These are phyloP conservation scores for Drosophila bocqueti DNA, from an alignment of 1,140 invertebrate genomes.

Conservation along the genomic window DNA sequence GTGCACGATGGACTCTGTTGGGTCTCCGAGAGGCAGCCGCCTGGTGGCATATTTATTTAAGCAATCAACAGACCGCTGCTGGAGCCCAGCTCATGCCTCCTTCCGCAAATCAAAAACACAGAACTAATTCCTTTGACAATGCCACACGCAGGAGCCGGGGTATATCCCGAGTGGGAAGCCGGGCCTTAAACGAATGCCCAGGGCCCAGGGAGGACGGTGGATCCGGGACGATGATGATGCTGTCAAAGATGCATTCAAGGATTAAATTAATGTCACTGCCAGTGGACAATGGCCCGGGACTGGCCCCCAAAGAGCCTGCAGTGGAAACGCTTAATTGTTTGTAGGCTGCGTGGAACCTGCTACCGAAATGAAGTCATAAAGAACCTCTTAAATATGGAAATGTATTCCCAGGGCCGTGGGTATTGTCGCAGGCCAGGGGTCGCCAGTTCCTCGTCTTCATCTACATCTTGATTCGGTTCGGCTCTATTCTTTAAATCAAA, in stretches of 20 bases:
- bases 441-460: constrained; percentile 21
- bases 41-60: constrained; percentile 81
- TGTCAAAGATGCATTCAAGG: constrained; percentile 84
- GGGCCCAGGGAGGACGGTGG: constrained; percentile 17
- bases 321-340: constrained; percentile 79
- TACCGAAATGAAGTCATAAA: constrained; percentile 75
- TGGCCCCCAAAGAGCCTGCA: constrained; percentile 33
- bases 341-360: constrained; percentile 58
- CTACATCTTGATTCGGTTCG: constrained; percentile 41
- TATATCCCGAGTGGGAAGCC: constrained; percentile 16
- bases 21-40: constrained; percentile 15
- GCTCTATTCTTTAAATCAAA: constrained; percentile 80
- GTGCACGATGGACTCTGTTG: constrained; percentile 56
- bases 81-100: constrained; percentile 55
- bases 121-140: constrained; percentile 84
- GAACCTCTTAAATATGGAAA: constrained; percentile 79
- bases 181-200: constrained; percentile 35
- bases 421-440: constrained; percentile 31
- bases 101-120: constrained; percentile 81
- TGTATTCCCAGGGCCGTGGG: constrained; percentile 60
- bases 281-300: constrained; percentile 68
- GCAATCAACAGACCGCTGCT: constrained; percentile 77
- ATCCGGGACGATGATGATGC: constrained; percentile 51
- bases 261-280: constrained; percentile 84
- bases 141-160: constrained; percentile 61